Evolutionary conservation across 2,888 invertebrate genomes (phyloP), one percentile per base, ranked within the genome.

Genomic region (Parnassius glacialis): DNA sequence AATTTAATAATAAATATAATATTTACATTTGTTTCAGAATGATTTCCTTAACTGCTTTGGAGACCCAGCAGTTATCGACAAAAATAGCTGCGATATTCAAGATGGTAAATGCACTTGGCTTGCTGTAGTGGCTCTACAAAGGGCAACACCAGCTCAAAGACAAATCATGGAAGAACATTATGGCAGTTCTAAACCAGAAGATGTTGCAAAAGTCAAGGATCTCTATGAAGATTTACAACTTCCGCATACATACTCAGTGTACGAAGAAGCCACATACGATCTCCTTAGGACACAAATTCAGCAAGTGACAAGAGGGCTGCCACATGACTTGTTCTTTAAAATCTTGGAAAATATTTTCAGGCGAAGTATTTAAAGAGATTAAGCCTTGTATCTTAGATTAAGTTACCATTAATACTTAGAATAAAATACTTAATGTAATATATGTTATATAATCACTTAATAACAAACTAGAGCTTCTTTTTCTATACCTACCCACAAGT

Each of bases 31-130:
- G 57, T 85, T 83, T 5, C 87, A 95, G 93, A 97, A 98, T 82
- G 97, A 98, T 81, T 97, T 94, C 86, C 88, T 97, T 48, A 98
- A 98, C 81, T 97, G 97, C 79, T 99, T 96, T 81, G 98, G 98
- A 0, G 95, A 98, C 80, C 94, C 96, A 13, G 91, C 93, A 10
- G 92, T 96, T 2, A 98, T 95, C 0, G 99, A 99, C 9, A 99
- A 99, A 90, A 90, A 94, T 48, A 97, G 98, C 44, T 96, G 95
- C 0, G 99, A 99, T 79, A 98, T 99, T 71, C 94, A 96, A 85
- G 98, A 98, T 72, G 98, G 98, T 44, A 99, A 99, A 88, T 99
- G 99, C 85, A 95, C 97, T 0, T 99, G 99, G 99, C 89, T 98
- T 44, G 94, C 97, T 1, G 97, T 98, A 1, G 95, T 96, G 1